Base-by-base conservation (phyloP, 2,888 invertebrate genomes). In the Pristionchus entomophagus region DNA sequence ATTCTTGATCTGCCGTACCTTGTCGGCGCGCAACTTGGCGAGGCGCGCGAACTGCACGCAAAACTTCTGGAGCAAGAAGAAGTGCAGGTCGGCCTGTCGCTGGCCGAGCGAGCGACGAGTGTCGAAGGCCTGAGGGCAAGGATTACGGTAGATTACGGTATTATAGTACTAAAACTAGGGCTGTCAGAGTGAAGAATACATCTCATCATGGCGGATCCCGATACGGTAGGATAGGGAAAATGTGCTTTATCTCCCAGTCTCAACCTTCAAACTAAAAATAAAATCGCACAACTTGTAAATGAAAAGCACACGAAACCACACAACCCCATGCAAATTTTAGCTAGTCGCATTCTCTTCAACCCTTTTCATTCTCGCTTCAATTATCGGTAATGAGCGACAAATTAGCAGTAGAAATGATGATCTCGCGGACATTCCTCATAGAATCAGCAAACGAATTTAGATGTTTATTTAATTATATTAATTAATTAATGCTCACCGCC, bases 61-160 rank as follows among this genome's bases (percentile, higher is more conserved):
- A 80, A 90, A 92, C 51, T 84, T 84, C 81, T 88, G 84, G 12
- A 90, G 84, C 5, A 88, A 86, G 86, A 89, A 91, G 85, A 88
- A 92, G 86, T 92, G 88, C 45, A 89, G 86, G 53, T 92, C 91
- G 12, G 89, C 80, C 53, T 87, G 84, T 84, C 88, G 87, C 56
- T 89, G 89, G 35, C 87, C 86, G 8, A 88, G 19, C 22, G 86
- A 73, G 0, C 85, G 59, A 26, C 80, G 38, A 19, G 51, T n/a
- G 14, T 85, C 83, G 35, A 88, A 88, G 26, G 88, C 88, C 88
- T 88, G 78, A 32, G 84, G 26, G 4, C 22, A n/a, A n/a, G n/a
- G 59, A 59, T 59, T 59, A 59, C 26, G n/a, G 59, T 26, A 26
- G 59, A 26, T 2, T 26, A 56, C n/a, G 56, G 56, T 56, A 56